phyloP scores from a whole-genome alignment of 1,140 invertebrate species.

The Sesamia nonagrioides region DNA sequence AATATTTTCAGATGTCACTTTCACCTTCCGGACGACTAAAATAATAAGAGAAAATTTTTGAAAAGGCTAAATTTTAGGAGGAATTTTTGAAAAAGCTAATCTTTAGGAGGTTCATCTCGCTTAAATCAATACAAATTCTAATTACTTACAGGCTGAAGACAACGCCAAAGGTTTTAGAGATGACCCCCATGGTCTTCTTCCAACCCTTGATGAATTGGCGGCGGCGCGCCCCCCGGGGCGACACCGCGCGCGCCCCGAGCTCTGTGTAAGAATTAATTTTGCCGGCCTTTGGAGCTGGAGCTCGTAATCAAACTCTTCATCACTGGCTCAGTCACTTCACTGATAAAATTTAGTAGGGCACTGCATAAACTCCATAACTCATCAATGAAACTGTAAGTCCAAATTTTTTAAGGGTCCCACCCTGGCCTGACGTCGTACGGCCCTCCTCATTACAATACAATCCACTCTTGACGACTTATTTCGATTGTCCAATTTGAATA shows the following conservation, averaged over 20 bases:
- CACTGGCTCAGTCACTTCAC: conserved; percentile 70
- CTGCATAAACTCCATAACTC: conserved; percentile 62
- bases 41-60: conserved; percentile 3
- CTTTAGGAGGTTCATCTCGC: not conserved
- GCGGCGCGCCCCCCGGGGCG: conserved; percentile 79
- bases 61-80: not conserved
- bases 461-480: conserved; percentile 62
- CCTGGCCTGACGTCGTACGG: conserved; percentile 55
- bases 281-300: conserved; percentile 60
- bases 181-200: conserved; percentile 90
- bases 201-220: conserved; percentile 85
- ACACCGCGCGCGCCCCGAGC: conserved; percentile 73
- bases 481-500: conserved; percentile 68
- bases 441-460: conserved; percentile 72
- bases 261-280: conserved; percentile 84
- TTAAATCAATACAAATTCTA: not conserved
- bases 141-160: conserved; percentile 92
- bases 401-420: conserved; percentile 40
- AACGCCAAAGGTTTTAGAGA: conserved; percentile 91
- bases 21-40: conserved; percentile 11
- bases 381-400: conserved; percentile 41
- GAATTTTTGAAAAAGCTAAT: not conserved
- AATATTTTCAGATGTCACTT: conserved; percentile 35
- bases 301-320: conserved; percentile 63
- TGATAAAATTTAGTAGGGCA: conserved; percentile 55